Conservation (phyloP, 2,888 invertebrate species). For the Aelia acuminata region DNA sequence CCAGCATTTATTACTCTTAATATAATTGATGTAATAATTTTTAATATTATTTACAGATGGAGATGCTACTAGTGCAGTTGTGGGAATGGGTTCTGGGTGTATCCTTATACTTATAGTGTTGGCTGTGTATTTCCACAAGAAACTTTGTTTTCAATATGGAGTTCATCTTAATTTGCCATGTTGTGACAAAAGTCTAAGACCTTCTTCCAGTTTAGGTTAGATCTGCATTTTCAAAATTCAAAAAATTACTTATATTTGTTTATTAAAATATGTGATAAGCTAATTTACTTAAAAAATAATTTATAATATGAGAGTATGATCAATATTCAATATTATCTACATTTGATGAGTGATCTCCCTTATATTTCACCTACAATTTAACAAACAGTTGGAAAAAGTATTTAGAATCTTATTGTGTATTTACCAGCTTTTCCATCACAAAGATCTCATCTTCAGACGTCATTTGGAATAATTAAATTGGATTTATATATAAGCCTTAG, state of each 20-base stretch:
- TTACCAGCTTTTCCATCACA: no score
- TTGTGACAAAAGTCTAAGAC: conserved; percentile 46
- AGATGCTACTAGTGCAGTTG: conserved; percentile 56
- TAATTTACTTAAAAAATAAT: neutral
- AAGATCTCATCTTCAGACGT: no score
- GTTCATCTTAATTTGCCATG: conserved; percentile 37
- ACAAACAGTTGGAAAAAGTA: no score
- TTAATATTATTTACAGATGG: conserved; percentile 47
- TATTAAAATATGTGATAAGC: neutral
- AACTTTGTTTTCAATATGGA: conserved; percentile 63
- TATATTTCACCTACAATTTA: no score
- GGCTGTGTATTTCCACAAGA: conserved; percentile 57
- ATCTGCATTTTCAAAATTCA: neutral
- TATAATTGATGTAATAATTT: neutral
- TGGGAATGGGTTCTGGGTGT: conserved; percentile 59
- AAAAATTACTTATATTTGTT: neutral
- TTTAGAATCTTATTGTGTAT: no score
- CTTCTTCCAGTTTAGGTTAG: conserved; percentile 52
- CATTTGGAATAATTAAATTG: no score
- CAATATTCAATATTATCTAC: no score
- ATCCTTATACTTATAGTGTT: conserved; percentile 56
- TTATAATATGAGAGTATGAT: no score
- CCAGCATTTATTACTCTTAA: neutral
- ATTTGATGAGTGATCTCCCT: no score
- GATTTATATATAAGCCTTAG: no score